phyloP scores from a whole-genome alignment of 2,797 vertebrate species.

The Bradypodion pumilum region DNA sequence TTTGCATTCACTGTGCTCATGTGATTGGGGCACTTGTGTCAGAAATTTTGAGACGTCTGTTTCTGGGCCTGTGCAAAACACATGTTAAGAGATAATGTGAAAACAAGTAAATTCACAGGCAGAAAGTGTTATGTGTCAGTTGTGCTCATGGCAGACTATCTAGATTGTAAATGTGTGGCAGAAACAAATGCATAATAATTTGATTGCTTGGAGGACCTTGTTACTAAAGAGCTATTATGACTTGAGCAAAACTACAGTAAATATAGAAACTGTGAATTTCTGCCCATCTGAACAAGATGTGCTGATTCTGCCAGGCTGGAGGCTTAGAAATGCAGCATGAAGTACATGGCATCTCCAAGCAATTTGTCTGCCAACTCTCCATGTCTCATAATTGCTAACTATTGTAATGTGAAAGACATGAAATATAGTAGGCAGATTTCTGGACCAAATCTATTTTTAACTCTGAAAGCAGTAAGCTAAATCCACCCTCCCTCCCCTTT shows the following conservation, averaged over 20 bases:
- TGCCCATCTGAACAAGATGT: neutral
- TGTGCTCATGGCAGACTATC: neutral
- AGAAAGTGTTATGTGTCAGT: neutral
- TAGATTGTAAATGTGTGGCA: neutral
- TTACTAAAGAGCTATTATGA: neutral
- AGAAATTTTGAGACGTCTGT: neutral
- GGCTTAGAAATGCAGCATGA: neutral
- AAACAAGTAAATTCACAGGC: neutral
- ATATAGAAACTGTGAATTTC: neutral
- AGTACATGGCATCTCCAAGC: neutral
- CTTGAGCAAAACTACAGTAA: conserved; percentile 1
- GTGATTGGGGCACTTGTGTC: neutral
- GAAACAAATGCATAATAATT: neutral
- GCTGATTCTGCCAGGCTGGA: neutral
- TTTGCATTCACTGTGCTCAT: neutral
- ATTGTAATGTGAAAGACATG: neutral
- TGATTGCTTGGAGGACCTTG: neutral
- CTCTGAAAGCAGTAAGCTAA: neutral
- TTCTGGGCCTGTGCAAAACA: neutral
- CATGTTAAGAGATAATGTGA: no score
- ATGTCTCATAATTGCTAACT: neutral
- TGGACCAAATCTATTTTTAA: neutral
- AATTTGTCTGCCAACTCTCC: neutral
- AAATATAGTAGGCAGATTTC: neutral
- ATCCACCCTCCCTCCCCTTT: neutral